Evolutionary conservation across 2,113 vertebrate species (phyloP).

Genomic region (Pristiophorus japonicus): DNA sequence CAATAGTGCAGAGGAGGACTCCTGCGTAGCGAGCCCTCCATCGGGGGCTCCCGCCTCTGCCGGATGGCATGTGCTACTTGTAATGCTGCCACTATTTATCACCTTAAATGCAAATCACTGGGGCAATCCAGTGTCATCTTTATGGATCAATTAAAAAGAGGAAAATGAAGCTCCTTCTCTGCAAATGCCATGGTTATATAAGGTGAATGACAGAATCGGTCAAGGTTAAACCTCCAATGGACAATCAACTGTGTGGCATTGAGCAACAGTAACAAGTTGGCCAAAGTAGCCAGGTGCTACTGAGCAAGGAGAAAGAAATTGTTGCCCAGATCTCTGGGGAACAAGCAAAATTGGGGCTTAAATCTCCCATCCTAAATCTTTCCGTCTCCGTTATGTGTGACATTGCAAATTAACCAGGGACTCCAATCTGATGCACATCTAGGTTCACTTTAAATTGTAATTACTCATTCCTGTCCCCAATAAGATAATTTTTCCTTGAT

Average conservation of each 20-base stretch:
- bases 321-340: too few species aligned
- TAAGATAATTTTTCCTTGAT: background rate
- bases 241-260: background rate
- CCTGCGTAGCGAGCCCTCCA: background rate
- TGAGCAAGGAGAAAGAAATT: background rate
- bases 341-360: background rate
- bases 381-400: background rate
- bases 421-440: background rate
- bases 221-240: background rate
- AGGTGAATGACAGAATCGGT: background rate
- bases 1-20: background rate
- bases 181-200: background rate
- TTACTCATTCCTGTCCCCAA: background rate
- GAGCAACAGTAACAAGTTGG: too few species aligned
- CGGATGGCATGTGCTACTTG: background rate
- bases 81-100: background rate
- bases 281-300: background rate
- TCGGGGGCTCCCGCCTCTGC: background rate
- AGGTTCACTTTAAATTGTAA: background rate
- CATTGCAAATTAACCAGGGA: background rate
- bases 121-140: background rate
- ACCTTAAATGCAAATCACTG: background rate
- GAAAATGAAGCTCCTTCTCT: background rate
- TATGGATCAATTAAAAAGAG: background rate
- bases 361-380: background rate